These are phyloP conservation scores for Cephalopterus ornatus DNA, from an alignment of 2,113 vertebrate species.

Conservation along the genomic window DNA sequence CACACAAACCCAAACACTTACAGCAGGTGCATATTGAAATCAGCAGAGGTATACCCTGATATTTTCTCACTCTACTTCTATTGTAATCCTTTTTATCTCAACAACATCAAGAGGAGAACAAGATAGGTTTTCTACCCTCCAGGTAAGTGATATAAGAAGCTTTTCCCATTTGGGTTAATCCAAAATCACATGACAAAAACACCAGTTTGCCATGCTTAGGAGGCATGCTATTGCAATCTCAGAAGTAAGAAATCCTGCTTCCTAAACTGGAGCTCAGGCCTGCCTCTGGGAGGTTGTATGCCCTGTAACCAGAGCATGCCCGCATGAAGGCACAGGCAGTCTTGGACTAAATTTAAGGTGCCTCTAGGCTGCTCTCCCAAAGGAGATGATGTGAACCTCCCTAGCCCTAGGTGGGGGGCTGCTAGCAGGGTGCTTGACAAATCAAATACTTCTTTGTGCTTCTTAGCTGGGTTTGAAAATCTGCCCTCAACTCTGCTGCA, in stretches of 20 bases:
- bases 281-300: not conserved
- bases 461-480: not conserved
- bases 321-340: not conserved
- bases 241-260: not conserved
- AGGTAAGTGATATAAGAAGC: not conserved
- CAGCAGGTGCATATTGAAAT: not conserved
- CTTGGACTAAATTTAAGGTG: not conserved
- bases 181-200: not conserved
- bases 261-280: rapidly evolving
- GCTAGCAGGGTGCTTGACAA: not conserved
- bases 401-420: not conserved
- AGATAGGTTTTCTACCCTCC: not conserved
- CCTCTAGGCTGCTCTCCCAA: not conserved
- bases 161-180: not conserved
- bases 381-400: not conserved
- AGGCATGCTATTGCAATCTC: not conserved
- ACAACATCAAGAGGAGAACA: not conserved
- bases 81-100: not conserved
- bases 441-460: not conserved
- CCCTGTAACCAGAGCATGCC: not conserved
- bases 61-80: not conserved
- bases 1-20: not conserved
- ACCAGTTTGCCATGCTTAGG: not conserved
- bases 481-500: not conserved
- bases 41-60: not conserved